Conservation (phyloP, 2,888 invertebrate species). For the Lepidocyrtinus sp. region DNA sequence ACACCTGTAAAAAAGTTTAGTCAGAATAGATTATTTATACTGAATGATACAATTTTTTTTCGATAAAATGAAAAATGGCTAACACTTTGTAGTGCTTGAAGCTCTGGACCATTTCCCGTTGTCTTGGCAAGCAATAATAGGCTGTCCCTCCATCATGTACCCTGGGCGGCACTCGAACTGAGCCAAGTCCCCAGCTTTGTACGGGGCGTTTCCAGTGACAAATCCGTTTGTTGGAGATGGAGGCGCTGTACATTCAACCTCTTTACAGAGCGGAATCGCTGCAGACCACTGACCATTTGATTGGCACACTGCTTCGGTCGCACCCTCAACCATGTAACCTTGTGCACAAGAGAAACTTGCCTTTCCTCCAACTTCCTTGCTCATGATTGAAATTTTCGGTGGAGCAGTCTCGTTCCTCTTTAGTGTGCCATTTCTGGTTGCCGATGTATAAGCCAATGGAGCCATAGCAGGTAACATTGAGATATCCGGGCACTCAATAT, state of each 20-base stretch:
- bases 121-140: slow-evolving; percentile 90
- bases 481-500: slow-evolving; percentile 68
- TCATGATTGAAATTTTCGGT: slow-evolving; percentile 78
- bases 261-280: slow-evolving; percentile 84
- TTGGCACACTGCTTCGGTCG: slow-evolving; percentile 71
- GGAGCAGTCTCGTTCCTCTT: slow-evolving; percentile 74
- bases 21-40: not conserved
- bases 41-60: not conserved
- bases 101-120: slow-evolving; percentile 87
- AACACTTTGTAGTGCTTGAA: slow-evolving; percentile 53
- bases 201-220: slow-evolving; percentile 84
- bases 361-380: slow-evolving; percentile 85
- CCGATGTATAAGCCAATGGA: slow-evolving; percentile 54
- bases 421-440: slow-evolving; percentile 60
- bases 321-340: slow-evolving; percentile 81
- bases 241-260: slow-evolving; percentile 85
- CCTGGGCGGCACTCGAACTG: slow-evolving; percentile 91
- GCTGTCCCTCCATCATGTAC: slow-evolving; percentile 90
- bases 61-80: slow-evolving; percentile 7
- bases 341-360: slow-evolving; percentile 86
- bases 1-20: slow-evolving; percentile 76
- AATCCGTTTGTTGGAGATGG: slow-evolving; percentile 84
- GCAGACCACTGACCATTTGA: slow-evolving; percentile 82
- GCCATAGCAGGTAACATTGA: slow-evolving; percentile 65
- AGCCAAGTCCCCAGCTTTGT: slow-evolving; percentile 87